Conservation (phyloP, 30 jellyfish, hydroid and myxozoan genomes). For the Aurelia sp. region DNA sequence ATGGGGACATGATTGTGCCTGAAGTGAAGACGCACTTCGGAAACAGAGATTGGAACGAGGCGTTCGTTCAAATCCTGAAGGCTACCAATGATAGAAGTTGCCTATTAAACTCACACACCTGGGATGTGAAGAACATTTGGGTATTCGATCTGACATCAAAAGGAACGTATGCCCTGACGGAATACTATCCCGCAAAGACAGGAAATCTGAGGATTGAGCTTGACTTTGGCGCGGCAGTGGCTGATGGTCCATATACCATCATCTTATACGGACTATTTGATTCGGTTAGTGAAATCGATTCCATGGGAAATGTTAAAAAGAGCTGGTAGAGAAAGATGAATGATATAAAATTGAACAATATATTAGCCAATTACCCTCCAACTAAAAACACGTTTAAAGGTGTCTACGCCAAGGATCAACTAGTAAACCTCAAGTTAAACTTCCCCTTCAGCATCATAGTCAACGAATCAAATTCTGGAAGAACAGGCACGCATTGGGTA, state of each 20-base stretch:
- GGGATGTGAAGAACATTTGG: background rate
- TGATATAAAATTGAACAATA: background rate
- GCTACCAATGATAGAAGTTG: conserved; percentile 1
- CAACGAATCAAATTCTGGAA: too few relatives aligned
- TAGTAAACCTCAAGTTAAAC: too few relatives aligned
- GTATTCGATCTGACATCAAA: background rate
- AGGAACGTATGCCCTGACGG: background rate
- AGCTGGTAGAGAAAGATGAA: conserved; percentile 3
- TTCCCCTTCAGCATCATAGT: too few relatives aligned
- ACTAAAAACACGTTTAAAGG: too few relatives aligned
- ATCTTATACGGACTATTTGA: background rate
- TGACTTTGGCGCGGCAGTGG: background rate
- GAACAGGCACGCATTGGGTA: too few relatives aligned
- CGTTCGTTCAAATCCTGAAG: background rate
- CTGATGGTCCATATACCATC: background rate
- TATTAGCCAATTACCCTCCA: background rate
- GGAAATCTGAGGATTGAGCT: conserved; percentile 9
- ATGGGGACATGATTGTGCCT: too few relatives aligned
- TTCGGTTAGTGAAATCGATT: background rate
- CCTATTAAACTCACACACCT: background rate
- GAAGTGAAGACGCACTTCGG: too few relatives aligned
- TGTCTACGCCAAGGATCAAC: too few relatives aligned
- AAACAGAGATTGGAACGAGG: background rate
- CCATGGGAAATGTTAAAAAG: background rate
- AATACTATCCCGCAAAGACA: background rate